phyloP scores from a whole-genome alignment of 1,140 invertebrate genomes.

The Ladona fulva region DNA sequence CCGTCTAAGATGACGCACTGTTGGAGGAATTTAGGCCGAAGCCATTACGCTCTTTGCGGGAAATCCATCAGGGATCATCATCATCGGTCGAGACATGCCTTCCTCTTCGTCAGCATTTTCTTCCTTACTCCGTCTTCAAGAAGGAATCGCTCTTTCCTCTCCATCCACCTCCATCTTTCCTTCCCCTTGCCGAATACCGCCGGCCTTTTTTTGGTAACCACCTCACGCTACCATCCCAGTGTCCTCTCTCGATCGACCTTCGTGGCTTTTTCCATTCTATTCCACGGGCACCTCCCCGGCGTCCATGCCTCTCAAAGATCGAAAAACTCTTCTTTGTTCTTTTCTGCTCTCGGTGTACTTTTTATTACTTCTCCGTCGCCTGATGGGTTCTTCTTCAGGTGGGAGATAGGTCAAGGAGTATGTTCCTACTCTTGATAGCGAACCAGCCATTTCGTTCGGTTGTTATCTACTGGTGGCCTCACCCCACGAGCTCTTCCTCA shows the following conservation, averaged over 20 bases:
- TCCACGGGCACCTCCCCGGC: background rate
- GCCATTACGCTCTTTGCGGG: background rate
- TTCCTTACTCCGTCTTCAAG: background rate
- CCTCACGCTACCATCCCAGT: background rate
- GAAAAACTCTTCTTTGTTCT: background rate
- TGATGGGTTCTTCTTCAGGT: background rate
- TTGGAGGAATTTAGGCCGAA: background rate
- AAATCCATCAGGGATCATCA: background rate
- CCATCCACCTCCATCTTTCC: background rate
- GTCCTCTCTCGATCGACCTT: constrained; percentile 3
- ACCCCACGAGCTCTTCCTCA: too few relatives aligned
- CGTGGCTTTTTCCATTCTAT: background rate
- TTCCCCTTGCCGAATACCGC: background rate
- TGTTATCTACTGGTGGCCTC: too few relatives aligned
- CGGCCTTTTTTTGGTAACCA: background rate
- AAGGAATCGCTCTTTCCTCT: background rate
- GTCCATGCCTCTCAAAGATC: background rate
- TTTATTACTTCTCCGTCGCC: background rate
- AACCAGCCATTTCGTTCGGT: too few relatives aligned
- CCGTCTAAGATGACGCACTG: background rate
- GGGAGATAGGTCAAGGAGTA: background rate
- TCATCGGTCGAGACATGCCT: background rate
- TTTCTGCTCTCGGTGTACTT: background rate
- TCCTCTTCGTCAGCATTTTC: background rate
- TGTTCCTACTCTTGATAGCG: background rate